A percentile compares a stretch with the other conserved stretches of the same genome.
phyloP scores from a whole-genome alignment of 1,140 invertebrate species.

The Portunus trituberculatus region DNA sequence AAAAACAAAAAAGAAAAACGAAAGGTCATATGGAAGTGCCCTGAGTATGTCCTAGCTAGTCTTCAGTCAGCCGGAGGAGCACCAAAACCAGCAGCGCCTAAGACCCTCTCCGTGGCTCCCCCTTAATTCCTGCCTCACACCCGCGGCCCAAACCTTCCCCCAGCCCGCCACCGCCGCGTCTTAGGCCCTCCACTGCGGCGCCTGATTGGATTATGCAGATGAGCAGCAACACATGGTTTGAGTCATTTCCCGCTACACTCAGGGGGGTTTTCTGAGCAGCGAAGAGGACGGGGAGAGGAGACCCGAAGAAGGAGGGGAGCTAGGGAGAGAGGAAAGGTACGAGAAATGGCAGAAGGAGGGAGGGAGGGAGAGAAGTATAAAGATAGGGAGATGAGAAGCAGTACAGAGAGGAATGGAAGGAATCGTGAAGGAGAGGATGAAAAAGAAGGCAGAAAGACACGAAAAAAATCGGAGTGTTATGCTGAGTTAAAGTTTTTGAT shows the following conservation, averaged over 20 bases:
- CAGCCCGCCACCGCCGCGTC: constrained; percentile 61
- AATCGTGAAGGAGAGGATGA: background rate
- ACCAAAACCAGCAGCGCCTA: background rate
- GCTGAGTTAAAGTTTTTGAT: background rate
- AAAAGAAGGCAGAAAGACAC: background rate
- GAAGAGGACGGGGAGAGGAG: background rate
- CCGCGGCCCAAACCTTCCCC: constrained; percentile 62
- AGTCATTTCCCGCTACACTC: constrained; percentile 77
- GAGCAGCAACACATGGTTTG: constrained; percentile 78
- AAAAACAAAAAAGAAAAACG: no score
- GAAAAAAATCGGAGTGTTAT: background rate
- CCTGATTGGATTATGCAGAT: constrained; percentile 78
- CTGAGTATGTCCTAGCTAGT: background rate
- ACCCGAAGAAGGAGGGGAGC: background rate
- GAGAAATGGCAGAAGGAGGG: background rate
- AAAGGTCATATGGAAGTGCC: no score
- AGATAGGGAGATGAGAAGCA: background rate
- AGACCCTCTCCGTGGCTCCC: background rate
- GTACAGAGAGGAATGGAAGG: background rate
- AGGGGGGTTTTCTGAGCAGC: constrained; percentile 63
- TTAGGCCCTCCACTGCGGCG: constrained; percentile 69
- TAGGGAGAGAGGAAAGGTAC: background rate
- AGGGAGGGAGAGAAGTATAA: background rate
- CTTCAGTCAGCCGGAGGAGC: background rate
- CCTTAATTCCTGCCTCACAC: constrained; percentile 61